A percentile compares a stretch with the other conserved stretches of the same genome.
These are phyloP conservation scores for Cherax destructor DNA, from an alignment of 1,140 invertebrate species.

Conservation along the genomic window DNA sequence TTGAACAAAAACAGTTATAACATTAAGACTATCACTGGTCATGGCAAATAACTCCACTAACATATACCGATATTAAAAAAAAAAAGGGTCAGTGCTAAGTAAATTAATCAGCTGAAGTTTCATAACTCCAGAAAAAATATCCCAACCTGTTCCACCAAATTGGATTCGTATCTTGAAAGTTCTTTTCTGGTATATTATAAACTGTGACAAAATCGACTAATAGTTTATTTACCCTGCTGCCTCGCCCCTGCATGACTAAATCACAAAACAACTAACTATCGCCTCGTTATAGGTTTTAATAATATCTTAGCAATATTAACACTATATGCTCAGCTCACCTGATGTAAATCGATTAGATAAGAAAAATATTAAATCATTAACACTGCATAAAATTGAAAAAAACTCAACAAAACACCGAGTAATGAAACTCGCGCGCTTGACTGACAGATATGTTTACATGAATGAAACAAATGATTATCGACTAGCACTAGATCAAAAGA, in stretches of 20 bases:
- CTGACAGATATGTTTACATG: slow-evolving; percentile 54
- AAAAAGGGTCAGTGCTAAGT: too few relatives aligned
- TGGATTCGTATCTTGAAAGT: too few relatives aligned
- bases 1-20: too few relatives aligned
- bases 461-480: slow-evolving; percentile 34
- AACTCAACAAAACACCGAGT: slow-evolving; percentile 47
- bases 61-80: too few relatives aligned
- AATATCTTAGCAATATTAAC: not conserved
- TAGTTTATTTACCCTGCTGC: not conserved
- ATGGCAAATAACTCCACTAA: too few relatives aligned
- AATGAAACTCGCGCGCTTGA: slow-evolving; percentile 53
- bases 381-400: slow-evolving; percentile 33
- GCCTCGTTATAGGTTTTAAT: not conserved
- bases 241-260: not conserved
- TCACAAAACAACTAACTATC: not conserved
- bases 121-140: too few relatives aligned
- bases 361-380: slow-evolving; percentile 22
- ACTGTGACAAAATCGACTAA: too few relatives aligned
- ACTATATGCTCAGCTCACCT: slow-evolving; percentile 7
- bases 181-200: too few relatives aligned
- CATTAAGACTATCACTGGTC: too few relatives aligned
- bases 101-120: too few relatives aligned
- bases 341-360: not conserved
- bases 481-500: not conserved
- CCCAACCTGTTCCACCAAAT: too few relatives aligned